Conservation (phyloP, 2,113 vertebrate genomes). For the Gallinago media region DNA sequence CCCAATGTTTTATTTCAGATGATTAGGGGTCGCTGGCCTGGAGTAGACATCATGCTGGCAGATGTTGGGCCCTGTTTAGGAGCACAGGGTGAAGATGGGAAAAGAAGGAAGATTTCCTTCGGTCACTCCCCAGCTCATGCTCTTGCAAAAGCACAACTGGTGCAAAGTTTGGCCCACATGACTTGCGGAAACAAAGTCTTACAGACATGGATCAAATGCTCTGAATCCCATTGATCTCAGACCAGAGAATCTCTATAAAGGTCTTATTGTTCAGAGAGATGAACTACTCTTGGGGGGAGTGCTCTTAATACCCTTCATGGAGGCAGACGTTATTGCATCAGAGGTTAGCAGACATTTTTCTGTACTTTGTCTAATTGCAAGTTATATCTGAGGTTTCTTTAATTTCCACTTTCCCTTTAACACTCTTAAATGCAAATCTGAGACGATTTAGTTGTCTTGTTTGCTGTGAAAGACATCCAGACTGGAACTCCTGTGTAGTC, state of each 20-base stretch:
- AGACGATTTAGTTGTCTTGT: slow-evolving; percentile 67
- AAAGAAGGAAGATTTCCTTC: background rate
- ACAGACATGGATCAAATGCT: slow-evolving; percentile 51
- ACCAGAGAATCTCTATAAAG: slow-evolving; percentile 60
- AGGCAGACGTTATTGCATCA: background rate
- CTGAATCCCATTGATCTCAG: slow-evolving; percentile 41
- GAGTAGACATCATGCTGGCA: background rate
- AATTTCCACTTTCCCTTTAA: slow-evolving; percentile 30
- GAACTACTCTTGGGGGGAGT: background rate
- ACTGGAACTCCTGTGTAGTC: slow-evolving; percentile 36
- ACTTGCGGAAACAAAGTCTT: slow-evolving; percentile 60
- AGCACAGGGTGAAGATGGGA: background rate
- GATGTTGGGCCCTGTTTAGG: background rate
- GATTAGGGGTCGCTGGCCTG: fast-evolving
- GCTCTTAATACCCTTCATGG: background rate
- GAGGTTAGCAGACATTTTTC: slow-evolving; percentile 38
- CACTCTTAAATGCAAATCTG: slow-evolving; percentile 19
- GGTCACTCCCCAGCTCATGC: background rate
- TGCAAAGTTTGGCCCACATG: slow-evolving; percentile 23
- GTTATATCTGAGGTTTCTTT: slow-evolving; percentile 33
- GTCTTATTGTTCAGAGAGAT: slow-evolving; percentile 44
- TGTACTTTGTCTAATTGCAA: slow-evolving; percentile 39
- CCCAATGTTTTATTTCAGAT: no score
- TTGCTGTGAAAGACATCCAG: slow-evolving; percentile 59
- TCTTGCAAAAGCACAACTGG: slow-evolving; percentile 49